These are phyloP conservation scores for Polymixis flavicincta DNA, from an alignment of 2,888 invertebrate genomes.

Conservation along the genomic window DNA sequence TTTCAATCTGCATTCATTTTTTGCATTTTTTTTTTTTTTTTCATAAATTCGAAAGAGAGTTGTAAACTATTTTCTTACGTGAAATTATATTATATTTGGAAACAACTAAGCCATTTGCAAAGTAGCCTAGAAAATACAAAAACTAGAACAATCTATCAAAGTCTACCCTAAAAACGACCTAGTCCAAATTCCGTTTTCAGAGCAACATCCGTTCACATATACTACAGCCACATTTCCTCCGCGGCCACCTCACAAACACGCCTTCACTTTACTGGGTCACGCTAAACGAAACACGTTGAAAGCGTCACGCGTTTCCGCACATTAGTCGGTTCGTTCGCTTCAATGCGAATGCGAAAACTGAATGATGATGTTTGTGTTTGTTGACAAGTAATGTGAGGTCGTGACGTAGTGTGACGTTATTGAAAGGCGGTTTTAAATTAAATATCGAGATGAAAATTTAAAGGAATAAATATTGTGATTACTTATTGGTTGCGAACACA, in stretches of 20 bases:
- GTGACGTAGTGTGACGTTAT: background rate
- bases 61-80: background rate
- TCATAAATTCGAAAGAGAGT: background rate
- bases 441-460: no score
- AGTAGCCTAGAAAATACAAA: background rate
- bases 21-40: no score
- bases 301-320: slow-evolving; percentile 48
- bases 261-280: slow-evolving; percentile 51
- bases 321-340: slow-evolving; percentile 41
- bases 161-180: slow-evolving; percentile 7
- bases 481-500: background rate
- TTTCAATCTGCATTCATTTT: no score
- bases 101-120: background rate
- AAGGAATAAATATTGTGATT: background rate
- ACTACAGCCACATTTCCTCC: slow-evolving; percentile 26
- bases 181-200: slow-evolving; percentile 5
- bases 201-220: slow-evolving; percentile 12
- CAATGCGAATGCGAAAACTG: slow-evolving; percentile 34
- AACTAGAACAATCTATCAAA: slow-evolving; percentile 21
- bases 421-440: background rate
- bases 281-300: slow-evolving; percentile 50
- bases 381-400: background rate
- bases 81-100: background rate
- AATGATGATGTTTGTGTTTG: slow-evolving; percentile 19
- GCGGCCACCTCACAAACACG: slow-evolving; percentile 10